Base-by-base conservation (phyloP, 2,888 invertebrate genomes). In the Lapara coniferarum region DNA sequence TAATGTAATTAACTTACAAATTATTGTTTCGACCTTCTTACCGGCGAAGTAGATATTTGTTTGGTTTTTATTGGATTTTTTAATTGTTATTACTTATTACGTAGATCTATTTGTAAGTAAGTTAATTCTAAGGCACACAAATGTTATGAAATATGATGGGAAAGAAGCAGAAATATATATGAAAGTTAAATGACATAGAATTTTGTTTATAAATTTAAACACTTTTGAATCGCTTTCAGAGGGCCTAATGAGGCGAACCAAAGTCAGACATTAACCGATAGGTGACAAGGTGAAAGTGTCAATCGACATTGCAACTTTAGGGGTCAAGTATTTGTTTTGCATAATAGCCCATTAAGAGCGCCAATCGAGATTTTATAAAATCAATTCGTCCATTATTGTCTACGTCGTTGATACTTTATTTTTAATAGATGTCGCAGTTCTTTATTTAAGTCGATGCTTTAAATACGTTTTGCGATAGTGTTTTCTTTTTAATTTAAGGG, bases 1-100 rank as follows among this genome's bases (percentile, higher is more conserved):
- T 88, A 89, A 89, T 90, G 89, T 85, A 90, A 90, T 90, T 89
- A 87, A 69, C 68, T 63, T 69, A 63, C 44, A 14, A 69, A 44
- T 69, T 69, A 69, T 69, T 69, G 63, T 69, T 63, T 52, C 44
- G 52, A 25, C 44, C 44, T 52, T 25, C n/a, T 53, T 53, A 19
- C 37, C 19, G 53, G 53, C 44, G 52, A 59, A 68, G 63, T 69
- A 51, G 30, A 16, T 37, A 51, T 46, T 67, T 46, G 56, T 14
- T 37, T 67, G 8, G 25, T 67, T 25, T 49, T 14, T 37, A 25
- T 25, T 25, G 44, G n/a, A 0, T 63, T 49, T 19, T 46, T 12
- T 10, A 10, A 44, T 56, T 6, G 0, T 56, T 56, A 16, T 10
- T 56, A n/a, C n/a, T 56, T 56, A 16, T 5, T 37, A 8, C 37